Percentiles rank a stretch among this genome's conserved stretches.
These are phyloP conservation scores for Drosophila paulistorum DNA, from an alignment of 1,140 invertebrate species.

Conservation along the genomic window DNA sequence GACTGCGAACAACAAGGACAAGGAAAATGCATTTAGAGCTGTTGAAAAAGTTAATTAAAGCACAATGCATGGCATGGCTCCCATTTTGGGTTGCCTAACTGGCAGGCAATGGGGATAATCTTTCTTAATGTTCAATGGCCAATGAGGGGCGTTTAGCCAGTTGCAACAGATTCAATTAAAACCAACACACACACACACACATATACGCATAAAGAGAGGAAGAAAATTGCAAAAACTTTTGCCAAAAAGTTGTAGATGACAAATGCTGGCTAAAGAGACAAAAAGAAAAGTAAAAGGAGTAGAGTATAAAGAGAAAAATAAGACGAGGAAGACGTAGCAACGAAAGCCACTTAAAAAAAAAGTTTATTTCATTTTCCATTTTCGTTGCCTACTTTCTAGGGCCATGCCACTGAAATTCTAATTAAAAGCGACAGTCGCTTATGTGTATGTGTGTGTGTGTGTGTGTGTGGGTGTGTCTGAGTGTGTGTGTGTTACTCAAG, in stretches of 20 bases:
- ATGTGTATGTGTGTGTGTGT: background rate
- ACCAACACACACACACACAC: background rate
- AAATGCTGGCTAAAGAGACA: background rate
- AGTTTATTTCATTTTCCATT: conserved; percentile 13
- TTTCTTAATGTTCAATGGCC: conserved; percentile 4
- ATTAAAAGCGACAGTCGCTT: conserved; percentile 6
- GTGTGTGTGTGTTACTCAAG: background rate
- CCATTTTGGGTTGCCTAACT: background rate
- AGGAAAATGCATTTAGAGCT: conserved; percentile 7
- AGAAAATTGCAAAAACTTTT: conserved; percentile 1
- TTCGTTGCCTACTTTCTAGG: conserved; percentile 8
- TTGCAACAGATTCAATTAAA: conserved; percentile 13
- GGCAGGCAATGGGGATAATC: background rate
- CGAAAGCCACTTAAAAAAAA: conserved; percentile 7
- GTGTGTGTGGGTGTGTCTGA: background rate
- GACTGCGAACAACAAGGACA: background rate
- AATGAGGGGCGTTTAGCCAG: conserved; percentile 7
- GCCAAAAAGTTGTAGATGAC: conserved; percentile 10
- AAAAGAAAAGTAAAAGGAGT: background rate
- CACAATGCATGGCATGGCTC: background rate
- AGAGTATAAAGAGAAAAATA: background rate
- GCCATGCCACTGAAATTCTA: conserved; percentile 4
- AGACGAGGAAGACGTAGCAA: background rate
- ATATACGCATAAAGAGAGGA: background rate
- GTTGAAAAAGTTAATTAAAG: conserved; percentile 4